Evolutionary conservation across 2,888 invertebrate species (phyloP), one percentile per base, ranked within the genome.

Genomic region (Acanthosoma haemorrhoidale): DNA sequence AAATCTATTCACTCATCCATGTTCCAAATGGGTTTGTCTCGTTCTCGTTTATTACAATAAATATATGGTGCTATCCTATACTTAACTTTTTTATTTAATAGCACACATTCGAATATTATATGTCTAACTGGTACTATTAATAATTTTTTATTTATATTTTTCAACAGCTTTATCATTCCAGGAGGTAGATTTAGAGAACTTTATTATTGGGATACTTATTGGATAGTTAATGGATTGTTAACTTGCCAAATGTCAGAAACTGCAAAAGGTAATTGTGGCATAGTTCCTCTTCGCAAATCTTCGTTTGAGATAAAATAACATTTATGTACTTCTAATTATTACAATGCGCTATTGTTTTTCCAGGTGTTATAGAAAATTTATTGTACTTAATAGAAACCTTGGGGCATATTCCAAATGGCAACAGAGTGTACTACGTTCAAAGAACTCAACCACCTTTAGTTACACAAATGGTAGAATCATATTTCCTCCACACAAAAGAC

Each of bases 151-250:
- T 32, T 6, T 38, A 32, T 2, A 15, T 16, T 36, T 60, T 13
- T 51, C 64, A 66, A 15, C 61, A 75, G 75, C 3, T 74, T 75
- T 72, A 84, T 89, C 31, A 86, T 85, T 75, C 91, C 85, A 15
- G 86, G 91, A 75, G 85, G 93, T 73, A 77, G 94, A 78, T 85
- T 93, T 81, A 70, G 69, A 3, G 90, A 89, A 77, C 82, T 88
- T 67, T 93, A 92, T 78, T 93, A 93, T 78, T 93, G 93, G 93
- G 94, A 94, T 77, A 87, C 92, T 0, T 93, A 88, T 79, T 94
- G 93, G 92, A 90, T 91, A 63, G 83, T 93, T 57, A 87, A 89
- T 77, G 93, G 93, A 9, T 67, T 94, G 5, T 80, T 94, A 1
- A 81, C 89, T 8, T 89, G 89, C 71, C 89, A 87, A 72, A 92